Evolutionary conservation across 1,140 invertebrate genomes (phyloP), one percentile per base, ranked within the genome.

Genomic region (Pantala flavescens): DNA sequence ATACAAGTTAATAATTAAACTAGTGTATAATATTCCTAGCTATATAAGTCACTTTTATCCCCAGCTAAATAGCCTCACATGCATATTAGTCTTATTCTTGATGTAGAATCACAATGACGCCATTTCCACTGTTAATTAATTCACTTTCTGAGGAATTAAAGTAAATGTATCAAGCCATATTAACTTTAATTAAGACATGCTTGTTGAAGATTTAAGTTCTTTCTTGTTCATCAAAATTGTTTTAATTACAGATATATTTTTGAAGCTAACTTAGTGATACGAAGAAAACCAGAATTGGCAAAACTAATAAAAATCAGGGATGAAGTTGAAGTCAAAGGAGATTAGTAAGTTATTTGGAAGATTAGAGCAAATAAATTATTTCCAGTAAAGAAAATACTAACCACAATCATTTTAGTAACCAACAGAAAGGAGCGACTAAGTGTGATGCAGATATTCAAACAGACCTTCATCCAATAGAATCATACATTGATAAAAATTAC

Each of bases 361-460:
- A 7, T 19, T 21, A 63, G 5, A 63, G 10, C 9, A 16, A 19
- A 21, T 3, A 19, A 63, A 16, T 63, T 3, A 63, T 63, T 21
- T 63, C 14, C 9, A 49, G 43, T 16, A 9, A 49, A 16, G 16
- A 16, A 11, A 63, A 7, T 63, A 19, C 3, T 63, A 16, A 21
- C 49, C 16, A 19, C n/a, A 19, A 16, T 1, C 16, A 19, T 14
- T 63, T 21, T 63, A 63, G 49, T 5, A 7, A 5, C 14, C 16
- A 3, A 14, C n/a, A 19, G 16, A 63, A 63, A 12, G 79, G n/a
- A 83, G 82, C 78, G 36, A 81, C 83, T 74, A 81, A 82, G 73
- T 84, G 81, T 77, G 85, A 91, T 80, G 87, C 86, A 77, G 86
- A 84, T 23, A 84, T 88, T 23, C 91, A 93, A 82, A 93, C 91